Evolutionary conservation across 2,113 vertebrate genomes (phyloP).

Genomic region (Apteryx owenii): DNA sequence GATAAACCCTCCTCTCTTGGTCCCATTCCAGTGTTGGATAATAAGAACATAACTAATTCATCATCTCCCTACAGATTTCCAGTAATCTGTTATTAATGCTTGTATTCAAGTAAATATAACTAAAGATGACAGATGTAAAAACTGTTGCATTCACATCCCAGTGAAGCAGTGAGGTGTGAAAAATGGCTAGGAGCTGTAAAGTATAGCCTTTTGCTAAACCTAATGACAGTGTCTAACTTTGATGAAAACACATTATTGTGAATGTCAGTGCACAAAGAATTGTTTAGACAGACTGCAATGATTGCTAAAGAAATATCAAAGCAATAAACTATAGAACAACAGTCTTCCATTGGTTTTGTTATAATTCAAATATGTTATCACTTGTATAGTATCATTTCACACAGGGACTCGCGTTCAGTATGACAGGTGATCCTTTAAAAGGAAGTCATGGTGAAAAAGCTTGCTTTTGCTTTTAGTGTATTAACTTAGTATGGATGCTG

Average conservation of each 20-base stretch:
- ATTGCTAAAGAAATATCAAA: slow-evolving; percentile 70
- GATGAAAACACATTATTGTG: slow-evolving; percentile 76
- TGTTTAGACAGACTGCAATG: slow-evolving; percentile 73
- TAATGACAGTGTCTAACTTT: slow-evolving; percentile 72
- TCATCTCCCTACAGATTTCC: slow-evolving; percentile 41
- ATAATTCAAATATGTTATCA: slow-evolving; percentile 51
- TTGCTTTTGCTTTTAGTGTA: slow-evolving; percentile 23
- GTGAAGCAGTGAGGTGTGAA: slow-evolving; percentile 58
- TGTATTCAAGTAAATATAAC: slow-evolving; percentile 65
- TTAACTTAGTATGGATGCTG: slow-evolving; percentile 12
- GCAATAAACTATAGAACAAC: slow-evolving; percentile 69
- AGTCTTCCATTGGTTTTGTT: slow-evolving; percentile 53
- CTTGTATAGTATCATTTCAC: slow-evolving; percentile 23
- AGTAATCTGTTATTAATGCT: slow-evolving; percentile 75
- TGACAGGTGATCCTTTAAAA: slow-evolving; percentile 39
- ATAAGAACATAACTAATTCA: slow-evolving; percentile 52
- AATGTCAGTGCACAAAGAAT: slow-evolving; percentile 78
- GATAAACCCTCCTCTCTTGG: slow-evolving; percentile 3
- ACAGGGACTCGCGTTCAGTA: not conserved
- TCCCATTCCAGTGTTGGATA: not conserved
- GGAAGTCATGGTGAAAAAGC: not conserved
- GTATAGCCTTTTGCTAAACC: slow-evolving; percentile 60
- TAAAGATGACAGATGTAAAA: slow-evolving; percentile 72
- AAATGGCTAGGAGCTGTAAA: slow-evolving; percentile 53
- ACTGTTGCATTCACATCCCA: slow-evolving; percentile 42